phyloP scores from a whole-genome alignment of 2,888 invertebrate genomes.

The Acanthosepion pharaonis region DNA sequence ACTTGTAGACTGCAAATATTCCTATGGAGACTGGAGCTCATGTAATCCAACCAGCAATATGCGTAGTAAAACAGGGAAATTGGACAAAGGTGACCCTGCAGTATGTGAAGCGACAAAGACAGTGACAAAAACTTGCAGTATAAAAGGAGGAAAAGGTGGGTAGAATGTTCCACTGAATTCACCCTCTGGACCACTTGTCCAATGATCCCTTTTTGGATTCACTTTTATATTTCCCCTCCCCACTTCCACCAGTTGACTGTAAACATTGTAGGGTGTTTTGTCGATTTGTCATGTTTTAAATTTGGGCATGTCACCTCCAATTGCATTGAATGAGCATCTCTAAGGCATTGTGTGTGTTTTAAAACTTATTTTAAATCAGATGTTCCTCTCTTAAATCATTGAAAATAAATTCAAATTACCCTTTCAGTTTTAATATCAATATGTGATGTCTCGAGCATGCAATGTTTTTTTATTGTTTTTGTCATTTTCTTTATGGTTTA shows the following conservation, averaged over 20 bases:
- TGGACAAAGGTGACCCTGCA: conserved; percentile 58
- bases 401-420: neutral
- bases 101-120: conserved; percentile 60
- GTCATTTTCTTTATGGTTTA: neutral
- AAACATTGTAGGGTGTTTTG: neutral
- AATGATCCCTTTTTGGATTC: neutral
- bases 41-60: conserved; percentile 57
- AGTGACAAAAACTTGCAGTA: conserved; percentile 59
- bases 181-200: neutral
- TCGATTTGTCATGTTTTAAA: neutral
- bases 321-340: neutral
- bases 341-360: neutral
- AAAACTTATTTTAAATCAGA: neutral
- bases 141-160: conserved; percentile 62
- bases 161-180: conserved; percentile 16
- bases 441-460: neutral
- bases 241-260: neutral
- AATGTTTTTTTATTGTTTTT: neutral
- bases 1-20: conserved; percentile 57
- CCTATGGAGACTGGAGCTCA: conserved; percentile 55
- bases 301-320: neutral
- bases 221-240: neutral
- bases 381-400: neutral
- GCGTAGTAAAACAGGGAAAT: conserved; percentile 57
- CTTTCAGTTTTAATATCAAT: neutral